These are phyloP conservation scores for Hippoglossus hippoglossus DNA, from an alignment of 2,797 vertebrate genomes.

Conservation along the genomic window DNA sequence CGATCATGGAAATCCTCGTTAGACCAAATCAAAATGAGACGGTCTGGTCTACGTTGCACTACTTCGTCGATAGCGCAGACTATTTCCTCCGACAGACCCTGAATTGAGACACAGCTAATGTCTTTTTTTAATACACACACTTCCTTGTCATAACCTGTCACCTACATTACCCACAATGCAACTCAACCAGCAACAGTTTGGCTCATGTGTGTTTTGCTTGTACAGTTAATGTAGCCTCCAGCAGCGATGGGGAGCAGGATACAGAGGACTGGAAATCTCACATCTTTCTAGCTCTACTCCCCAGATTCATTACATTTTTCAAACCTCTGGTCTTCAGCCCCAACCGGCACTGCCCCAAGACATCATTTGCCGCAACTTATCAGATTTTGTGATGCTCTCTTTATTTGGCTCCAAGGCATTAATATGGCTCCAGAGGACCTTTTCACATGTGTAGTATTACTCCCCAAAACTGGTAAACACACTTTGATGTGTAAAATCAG, in stretches of 20 bases:
- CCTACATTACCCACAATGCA: not conserved
- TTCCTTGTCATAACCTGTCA: not conserved
- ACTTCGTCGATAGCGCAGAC: no score
- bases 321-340: not conserved
- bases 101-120: no score
- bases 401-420: conserved; percentile 6
- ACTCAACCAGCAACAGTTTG: not conserved
- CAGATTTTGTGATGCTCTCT: not conserved
- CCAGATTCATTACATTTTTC: not conserved
- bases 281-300: not conserved
- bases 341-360: not conserved
- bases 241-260: not conserved
- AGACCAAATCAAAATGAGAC: no score
- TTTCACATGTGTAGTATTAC: not conserved
- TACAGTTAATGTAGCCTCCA: not conserved
- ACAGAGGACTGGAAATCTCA: conserved; percentile 1
- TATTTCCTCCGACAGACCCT: no score
- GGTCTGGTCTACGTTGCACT: no score
- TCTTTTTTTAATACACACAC: not conserved
- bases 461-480: conserved; percentile 6
- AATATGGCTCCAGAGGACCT: not conserved
- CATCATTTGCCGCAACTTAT: not conserved
- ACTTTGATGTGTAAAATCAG: conserved; percentile 13
- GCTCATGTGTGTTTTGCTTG: not conserved
- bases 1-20: no score